Conservation (phyloP, 2,113 vertebrate species). For the Ceratotherium simum region DNA sequence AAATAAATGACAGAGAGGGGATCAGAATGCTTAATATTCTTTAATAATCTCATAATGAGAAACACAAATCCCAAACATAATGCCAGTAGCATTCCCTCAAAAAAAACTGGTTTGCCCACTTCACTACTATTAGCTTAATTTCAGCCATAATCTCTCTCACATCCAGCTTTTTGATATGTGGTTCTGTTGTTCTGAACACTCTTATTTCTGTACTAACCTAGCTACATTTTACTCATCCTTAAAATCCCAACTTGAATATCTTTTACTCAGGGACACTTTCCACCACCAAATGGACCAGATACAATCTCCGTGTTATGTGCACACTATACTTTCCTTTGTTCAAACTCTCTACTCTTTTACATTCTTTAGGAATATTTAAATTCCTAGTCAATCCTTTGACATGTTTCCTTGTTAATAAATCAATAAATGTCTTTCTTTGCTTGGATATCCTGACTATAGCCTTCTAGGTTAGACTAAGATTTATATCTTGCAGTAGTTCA, state of each 20-base stretch:
- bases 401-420: not conserved
- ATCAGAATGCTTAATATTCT: not conserved
- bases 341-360: not conserved
- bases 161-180: not conserved
- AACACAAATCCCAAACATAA: not conserved
- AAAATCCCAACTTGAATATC: not conserved
- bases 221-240: not conserved
- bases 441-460: not conserved
- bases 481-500: not conserved
- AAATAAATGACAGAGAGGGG: not conserved
- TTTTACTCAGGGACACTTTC: not conserved
- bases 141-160: not conserved
- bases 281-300: not conserved
- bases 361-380: not conserved
- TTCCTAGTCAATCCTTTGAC: not conserved
- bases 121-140: not conserved
- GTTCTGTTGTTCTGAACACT: not conserved
- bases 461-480: not conserved
- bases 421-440: not conserved
- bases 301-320: not conserved
- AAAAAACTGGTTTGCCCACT: not conserved
- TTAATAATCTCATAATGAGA: not conserved
- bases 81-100: not conserved
- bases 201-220: not conserved
- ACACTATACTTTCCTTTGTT: not conserved